These are phyloP conservation scores for Germaria angustata DNA, from an alignment of 2,888 invertebrate species.

Conservation along the genomic window DNA sequence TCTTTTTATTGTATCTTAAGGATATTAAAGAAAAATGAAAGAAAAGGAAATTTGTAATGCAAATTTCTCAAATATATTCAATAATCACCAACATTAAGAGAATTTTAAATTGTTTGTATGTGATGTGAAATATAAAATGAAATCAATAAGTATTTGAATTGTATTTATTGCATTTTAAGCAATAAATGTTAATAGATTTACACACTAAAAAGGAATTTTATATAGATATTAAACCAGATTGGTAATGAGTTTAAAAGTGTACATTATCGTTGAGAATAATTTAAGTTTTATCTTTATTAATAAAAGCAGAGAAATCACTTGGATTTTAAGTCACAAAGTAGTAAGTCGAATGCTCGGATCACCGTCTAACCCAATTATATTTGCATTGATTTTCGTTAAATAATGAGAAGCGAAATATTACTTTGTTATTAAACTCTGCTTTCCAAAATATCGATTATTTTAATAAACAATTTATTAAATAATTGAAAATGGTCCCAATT, in stretches of 20 bases:
- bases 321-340: too few species aligned
- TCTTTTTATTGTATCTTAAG: constrained; percentile 7
- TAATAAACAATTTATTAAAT: too few species aligned
- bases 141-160: constrained; percentile 58
- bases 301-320: too few species aligned
- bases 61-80: constrained; percentile 60
- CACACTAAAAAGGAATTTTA: background rate
- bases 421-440: too few species aligned
- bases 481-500: too few species aligned
- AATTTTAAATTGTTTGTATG: constrained; percentile 21
- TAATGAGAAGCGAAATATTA: too few species aligned
- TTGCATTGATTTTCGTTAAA: too few species aligned
- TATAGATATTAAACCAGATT: too few species aligned
- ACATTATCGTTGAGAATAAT: background rate
- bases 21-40: background rate
- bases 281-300: too few species aligned
- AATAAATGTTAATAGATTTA: constrained; percentile 31
- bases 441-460: too few species aligned
- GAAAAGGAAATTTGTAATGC: constrained; percentile 62
- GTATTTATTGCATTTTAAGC: constrained; percentile 30
- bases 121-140: constrained; percentile 50
- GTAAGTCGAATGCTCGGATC: too few species aligned
- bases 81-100: constrained; percentile 57
- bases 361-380: too few species aligned
- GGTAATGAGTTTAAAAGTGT: background rate